Evolutionary conservation across 2,888 invertebrate genomes (phyloP).

Genomic region (Troides aeacus): DNA sequence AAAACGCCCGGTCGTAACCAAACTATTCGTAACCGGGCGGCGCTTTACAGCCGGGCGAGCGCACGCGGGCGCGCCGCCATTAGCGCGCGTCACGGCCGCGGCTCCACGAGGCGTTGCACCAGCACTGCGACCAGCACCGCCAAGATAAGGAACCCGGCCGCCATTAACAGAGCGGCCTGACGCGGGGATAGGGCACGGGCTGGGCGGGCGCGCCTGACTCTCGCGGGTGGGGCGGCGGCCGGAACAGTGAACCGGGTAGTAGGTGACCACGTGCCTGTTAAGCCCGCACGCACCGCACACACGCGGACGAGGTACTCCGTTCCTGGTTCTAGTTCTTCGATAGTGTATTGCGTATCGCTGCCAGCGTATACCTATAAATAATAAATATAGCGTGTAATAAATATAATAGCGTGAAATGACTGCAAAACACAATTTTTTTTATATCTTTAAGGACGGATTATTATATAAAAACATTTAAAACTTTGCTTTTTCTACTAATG

Average conservation of each 20-base stretch:
- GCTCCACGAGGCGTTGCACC: constrained; percentile 78
- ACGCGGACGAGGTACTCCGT: constrained; percentile 89
- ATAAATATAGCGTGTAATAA: no score
- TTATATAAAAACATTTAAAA: no score
- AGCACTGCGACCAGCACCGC: constrained; percentile 82
- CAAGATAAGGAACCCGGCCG: constrained; percentile 80
- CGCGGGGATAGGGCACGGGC: constrained; percentile 76
- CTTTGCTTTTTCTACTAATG: no score
- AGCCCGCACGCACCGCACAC: constrained; percentile 85
- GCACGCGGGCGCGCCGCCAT: constrained; percentile 62
- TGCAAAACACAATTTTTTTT: no score
- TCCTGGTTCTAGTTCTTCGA: constrained; percentile 86
- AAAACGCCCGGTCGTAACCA: neutral
- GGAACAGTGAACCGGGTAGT: constrained; percentile 77
- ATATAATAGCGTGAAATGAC: no score
- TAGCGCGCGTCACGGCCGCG: constrained; percentile 72
- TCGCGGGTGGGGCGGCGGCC: constrained; percentile 66
- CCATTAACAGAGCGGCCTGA: constrained; percentile 83
- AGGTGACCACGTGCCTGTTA: constrained; percentile 86
- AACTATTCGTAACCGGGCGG: neutral
- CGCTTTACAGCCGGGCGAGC: constrained; percentile 54
- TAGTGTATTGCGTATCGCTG: constrained; percentile 79
- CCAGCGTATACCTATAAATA: constrained; percentile 83
- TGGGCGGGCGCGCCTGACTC: constrained; percentile 81
- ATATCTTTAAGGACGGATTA: no score